A percentile compares a stretch with the other conserved stretches of the same genome.
These are phyloP conservation scores for Linnaemya vulpina DNA, from an alignment of 2,888 invertebrate genomes.

Conservation along the genomic window DNA sequence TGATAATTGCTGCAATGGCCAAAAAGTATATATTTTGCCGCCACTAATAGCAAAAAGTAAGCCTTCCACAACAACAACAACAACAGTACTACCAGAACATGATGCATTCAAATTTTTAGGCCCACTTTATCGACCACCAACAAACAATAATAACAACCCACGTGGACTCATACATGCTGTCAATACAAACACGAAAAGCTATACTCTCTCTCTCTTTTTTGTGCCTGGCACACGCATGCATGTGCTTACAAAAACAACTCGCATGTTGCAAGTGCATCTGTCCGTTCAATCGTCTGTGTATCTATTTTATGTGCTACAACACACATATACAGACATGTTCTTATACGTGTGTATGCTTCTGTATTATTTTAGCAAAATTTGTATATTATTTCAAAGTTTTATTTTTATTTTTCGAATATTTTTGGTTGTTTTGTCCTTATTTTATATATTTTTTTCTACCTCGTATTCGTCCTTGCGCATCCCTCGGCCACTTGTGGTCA, in stretches of 20 bases:
- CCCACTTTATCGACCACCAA: conserved; percentile 67
- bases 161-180: conserved; percentile 53
- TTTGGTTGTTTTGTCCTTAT: conserved; percentile 74
- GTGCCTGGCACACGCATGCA: conserved; percentile 54
- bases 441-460: conserved; percentile 67
- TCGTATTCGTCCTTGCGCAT: conserved; percentile 70
- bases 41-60: conserved; percentile 69
- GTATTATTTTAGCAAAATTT: conserved; percentile 73
- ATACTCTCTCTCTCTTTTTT: conserved; percentile 53
- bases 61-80: conserved; percentile 53
- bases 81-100: neutral
- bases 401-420: conserved; percentile 71
- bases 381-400: conserved; percentile 73
- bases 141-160: conserved; percentile 64
- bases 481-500: conserved; percentile 64
- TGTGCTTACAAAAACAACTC: conserved; percentile 33
- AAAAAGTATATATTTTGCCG: conserved; percentile 65
- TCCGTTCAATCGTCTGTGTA: conserved; percentile 46
- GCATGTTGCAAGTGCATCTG: conserved; percentile 32
- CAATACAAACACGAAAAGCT: conserved; percentile 44
- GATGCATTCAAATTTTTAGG: conserved; percentile 56
- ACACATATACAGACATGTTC: conserved; percentile 3
- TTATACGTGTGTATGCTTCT: conserved; percentile 56
- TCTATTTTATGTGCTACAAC: conserved; percentile 56
- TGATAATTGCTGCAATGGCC: conserved; percentile 62